A percentile compares a stretch with the other conserved stretches of the same genome.
Conservation (phyloP, 2,888 invertebrate species). For the Orthonychiurus folsomi region DNA sequence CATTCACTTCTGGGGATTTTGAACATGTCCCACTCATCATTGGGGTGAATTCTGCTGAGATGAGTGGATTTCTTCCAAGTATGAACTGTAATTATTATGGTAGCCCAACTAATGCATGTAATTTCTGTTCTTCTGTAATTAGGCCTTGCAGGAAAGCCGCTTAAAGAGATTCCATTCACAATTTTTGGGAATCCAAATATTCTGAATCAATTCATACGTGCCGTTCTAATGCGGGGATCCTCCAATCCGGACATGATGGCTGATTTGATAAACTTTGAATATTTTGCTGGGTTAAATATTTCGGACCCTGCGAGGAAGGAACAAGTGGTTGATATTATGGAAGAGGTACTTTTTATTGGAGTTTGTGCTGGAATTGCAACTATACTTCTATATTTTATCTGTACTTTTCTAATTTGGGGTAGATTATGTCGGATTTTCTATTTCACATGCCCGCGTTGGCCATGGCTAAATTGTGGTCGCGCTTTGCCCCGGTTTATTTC, state of each 20-base stretch:
- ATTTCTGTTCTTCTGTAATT: too few relatives aligned
- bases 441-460: conserved; percentile 30
- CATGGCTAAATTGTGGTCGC: conserved; percentile 30
- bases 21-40: conserved; percentile 32
- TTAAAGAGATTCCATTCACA: conserved; percentile 13
- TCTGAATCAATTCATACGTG: conserved; percentile 30
- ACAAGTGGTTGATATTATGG: conserved; percentile 32
- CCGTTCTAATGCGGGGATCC: conserved; percentile 17
- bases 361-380: too few relatives aligned
- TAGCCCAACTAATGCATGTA: too few relatives aligned
- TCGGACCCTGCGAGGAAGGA: conserved; percentile 24
- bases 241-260: conserved; percentile 23
- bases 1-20: conserved; percentile 25
- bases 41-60: conserved; percentile 30
- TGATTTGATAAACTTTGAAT: conserved; percentile 30
- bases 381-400: not conserved
- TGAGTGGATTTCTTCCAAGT: conserved; percentile 34
- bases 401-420: conserved; percentile 11
- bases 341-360: too few relatives aligned
- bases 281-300: conserved; percentile 34
- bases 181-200: conserved; percentile 20
- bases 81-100: too few relatives aligned
- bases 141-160: conserved; percentile 22
- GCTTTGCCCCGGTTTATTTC: conserved; percentile 32
- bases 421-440: conserved; percentile 31